Evolutionary conservation across 2,888 invertebrate species (phyloP).

Genomic region (Sesia bembeciformis): DNA sequence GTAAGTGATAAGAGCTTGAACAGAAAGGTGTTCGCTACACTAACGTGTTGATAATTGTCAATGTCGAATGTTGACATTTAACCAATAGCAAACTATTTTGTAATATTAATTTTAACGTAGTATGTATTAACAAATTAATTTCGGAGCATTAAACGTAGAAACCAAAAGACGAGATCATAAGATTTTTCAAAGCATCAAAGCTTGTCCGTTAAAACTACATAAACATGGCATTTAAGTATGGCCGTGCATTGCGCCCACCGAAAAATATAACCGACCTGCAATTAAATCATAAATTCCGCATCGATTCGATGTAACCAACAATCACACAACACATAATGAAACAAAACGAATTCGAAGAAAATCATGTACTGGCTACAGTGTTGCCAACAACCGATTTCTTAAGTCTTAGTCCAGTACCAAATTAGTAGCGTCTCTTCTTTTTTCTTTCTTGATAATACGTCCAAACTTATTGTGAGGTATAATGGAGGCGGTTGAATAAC

Average conservation of each 20-base stretch:
- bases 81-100: no score
- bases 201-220: background rate
- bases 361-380: conserved; percentile 28
- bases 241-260: background rate
- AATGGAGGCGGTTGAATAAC: conserved; percentile 26
- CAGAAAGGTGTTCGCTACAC: no score
- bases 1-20: no score
- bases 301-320: conserved; percentile 65
- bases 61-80: no score
- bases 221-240: background rate
- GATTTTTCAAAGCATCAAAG: background rate
- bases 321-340: conserved; percentile 68
- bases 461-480: conserved; percentile 10
- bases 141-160: no score
- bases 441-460: conserved; percentile 10
- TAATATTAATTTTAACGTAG: no score
- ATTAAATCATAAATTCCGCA: conserved; percentile 72
- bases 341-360: conserved; percentile 54
- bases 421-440: conserved; percentile 32
- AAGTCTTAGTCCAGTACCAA: conserved; percentile 33
- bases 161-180: no score
- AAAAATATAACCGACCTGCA: conserved; percentile 38
- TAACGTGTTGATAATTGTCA: no score
- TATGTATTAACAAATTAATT: no score
- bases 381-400: conserved; percentile 48